Conservation (phyloP, 2,888 invertebrate species). For the Disparrhopalites patrizii region DNA sequence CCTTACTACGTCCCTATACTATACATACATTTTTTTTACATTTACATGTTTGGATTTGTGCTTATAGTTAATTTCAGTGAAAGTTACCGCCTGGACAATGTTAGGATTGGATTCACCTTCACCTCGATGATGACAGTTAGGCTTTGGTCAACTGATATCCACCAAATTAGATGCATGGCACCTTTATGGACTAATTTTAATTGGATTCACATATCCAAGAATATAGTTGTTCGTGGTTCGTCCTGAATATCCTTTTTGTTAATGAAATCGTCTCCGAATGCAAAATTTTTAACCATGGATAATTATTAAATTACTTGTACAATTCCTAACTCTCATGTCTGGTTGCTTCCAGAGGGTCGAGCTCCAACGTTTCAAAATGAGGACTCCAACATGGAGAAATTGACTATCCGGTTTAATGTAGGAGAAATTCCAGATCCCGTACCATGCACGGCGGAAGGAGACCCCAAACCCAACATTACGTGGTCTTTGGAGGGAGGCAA, state of each 20-base stretch:
- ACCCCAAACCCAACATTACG: background rate
- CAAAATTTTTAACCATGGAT: too few relatives aligned
- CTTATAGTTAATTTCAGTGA: background rate
- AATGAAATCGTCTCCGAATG: too few relatives aligned
- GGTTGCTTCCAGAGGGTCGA: too few relatives aligned
- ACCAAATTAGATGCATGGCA: background rate
- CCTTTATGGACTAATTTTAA: background rate
- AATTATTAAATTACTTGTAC: too few relatives aligned
- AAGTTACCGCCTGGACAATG: background rate
- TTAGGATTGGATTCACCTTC: background rate
- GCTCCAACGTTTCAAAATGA: too few relatives aligned
- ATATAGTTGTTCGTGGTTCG: background rate
- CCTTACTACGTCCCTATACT: too few relatives aligned
- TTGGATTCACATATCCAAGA: background rate
- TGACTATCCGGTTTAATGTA: too few relatives aligned
- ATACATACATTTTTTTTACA: too few relatives aligned
- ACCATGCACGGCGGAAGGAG: background rate
- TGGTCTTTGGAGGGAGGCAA: background rate
- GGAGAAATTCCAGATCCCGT: too few relatives aligned
- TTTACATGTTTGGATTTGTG: background rate
- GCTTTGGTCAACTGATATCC: background rate
- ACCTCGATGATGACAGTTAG: background rate
- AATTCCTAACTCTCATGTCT: too few relatives aligned
- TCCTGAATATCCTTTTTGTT: too few relatives aligned
- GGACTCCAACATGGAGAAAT: too few relatives aligned